Evolutionary conservation across 1,140 invertebrate species (phyloP).

Genomic region (Venturia canescens): DNA sequence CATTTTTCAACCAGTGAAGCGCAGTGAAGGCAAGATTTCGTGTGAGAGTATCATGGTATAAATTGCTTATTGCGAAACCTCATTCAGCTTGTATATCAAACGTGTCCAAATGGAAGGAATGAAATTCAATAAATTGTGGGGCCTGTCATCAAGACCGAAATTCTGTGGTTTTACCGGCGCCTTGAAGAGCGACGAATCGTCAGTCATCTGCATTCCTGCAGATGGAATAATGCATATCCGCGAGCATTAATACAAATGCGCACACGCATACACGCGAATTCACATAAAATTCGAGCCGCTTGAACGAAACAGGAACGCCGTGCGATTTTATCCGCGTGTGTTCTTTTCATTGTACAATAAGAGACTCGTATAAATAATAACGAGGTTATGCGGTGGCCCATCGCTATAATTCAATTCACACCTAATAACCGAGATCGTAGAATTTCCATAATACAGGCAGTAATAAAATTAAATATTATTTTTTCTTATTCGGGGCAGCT

Average conservation of each 20-base stretch:
- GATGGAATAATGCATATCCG: background rate
- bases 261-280: background rate
- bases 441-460: constrained; percentile 69
- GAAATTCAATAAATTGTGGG: constrained; percentile 23
- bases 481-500: constrained; percentile 32
- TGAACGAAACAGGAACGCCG: background rate
- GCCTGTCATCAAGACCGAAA: constrained; percentile 29
- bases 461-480: constrained; percentile 60
- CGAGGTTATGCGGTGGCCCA: constrained; percentile 36
- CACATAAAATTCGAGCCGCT: background rate
- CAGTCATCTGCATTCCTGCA: constrained; percentile 14
- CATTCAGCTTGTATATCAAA: background rate
- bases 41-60: background rate
- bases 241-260: background rate
- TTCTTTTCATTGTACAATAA: constrained; percentile 13
- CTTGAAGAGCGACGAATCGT: constrained; percentile 16
- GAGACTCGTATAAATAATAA: constrained; percentile 42
- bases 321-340: constrained; percentile 34
- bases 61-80: background rate
- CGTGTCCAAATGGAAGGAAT: background rate
- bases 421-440: constrained; percentile 66
- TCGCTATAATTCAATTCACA: constrained; percentile 64
- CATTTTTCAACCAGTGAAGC: no score
- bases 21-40: no score
- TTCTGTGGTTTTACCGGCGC: background rate